phyloP scores from a whole-genome alignment of 2,113 vertebrate genomes.

The Ageneiosus marmoratus region DNA sequence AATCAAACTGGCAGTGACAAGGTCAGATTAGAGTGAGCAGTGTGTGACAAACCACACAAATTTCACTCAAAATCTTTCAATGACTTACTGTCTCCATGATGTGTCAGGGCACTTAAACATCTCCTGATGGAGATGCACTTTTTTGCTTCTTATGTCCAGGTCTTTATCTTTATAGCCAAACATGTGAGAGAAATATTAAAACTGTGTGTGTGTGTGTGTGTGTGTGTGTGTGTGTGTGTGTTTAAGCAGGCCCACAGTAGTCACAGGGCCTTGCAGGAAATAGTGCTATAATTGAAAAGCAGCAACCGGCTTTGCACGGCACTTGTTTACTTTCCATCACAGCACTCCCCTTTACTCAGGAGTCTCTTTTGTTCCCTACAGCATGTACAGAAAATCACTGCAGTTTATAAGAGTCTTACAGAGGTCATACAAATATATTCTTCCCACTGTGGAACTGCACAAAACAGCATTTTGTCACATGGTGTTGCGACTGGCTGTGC shows the following conservation, averaged over 20 bases:
- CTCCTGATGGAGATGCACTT: not conserved
- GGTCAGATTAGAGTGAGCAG: not conserved
- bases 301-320: conserved; percentile 35
- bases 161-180: not conserved
- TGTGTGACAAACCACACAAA: conserved; percentile 1
- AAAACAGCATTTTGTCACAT: not conserved
- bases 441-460: not conserved
- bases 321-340: conserved; percentile 4
- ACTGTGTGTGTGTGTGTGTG: conserved; percentile 32
- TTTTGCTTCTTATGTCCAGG: not conserved
- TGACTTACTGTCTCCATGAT: not conserved
- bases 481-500: not conserved
- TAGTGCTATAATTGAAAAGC: conserved; percentile 20
- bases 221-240: conserved; percentile 33
- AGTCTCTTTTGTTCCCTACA: conserved; percentile 20
- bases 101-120: not conserved
- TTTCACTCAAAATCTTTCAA: not conserved
- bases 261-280: not conserved
- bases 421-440: conserved; percentile 5
- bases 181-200: conserved; percentile 43
- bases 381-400: conserved; percentile 20
- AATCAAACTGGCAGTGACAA: not conserved
- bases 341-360: conserved; percentile 10
- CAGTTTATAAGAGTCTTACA: conserved; percentile 20
- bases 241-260: conserved; percentile 19